Evolutionary conservation across 2,113 vertebrate species (phyloP).

Genomic region (Odocoileus hemionus): DNA sequence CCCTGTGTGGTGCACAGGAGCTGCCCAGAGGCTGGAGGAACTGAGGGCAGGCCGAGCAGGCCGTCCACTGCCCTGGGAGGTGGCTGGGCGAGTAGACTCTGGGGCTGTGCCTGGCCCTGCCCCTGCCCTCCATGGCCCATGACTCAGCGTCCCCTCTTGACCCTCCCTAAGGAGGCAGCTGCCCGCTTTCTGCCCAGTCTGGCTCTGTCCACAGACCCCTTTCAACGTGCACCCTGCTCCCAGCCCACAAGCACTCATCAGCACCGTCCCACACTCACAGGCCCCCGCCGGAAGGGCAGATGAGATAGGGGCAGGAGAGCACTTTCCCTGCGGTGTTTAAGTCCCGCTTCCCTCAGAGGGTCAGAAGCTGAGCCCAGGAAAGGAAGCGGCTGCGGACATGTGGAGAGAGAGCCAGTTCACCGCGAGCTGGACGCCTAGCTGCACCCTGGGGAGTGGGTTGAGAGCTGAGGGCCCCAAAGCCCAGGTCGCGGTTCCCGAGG

Average conservation of each 20-base stretch:
- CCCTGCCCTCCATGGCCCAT: not conserved
- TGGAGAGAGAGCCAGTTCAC: accelerated
- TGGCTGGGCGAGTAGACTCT: accelerated
- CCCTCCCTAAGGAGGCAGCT: not conserved
- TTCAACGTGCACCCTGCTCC: not conserved
- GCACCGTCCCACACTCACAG: not conserved
- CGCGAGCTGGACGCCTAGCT: accelerated
- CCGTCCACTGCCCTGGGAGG: not conserved
- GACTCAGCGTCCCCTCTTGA: not conserved
- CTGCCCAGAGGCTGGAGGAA: not conserved
- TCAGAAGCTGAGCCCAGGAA: not conserved
- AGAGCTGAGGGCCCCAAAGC: accelerated
- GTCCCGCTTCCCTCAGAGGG: not conserved
- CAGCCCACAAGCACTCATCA: not conserved
- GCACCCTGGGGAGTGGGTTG: accelerated
- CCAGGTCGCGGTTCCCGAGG: accelerated
- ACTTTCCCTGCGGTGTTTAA: not conserved
- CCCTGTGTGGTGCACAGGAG: accelerated
- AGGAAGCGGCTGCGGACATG: not conserved
- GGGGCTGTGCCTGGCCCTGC: too few species aligned
- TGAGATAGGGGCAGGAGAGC: not conserved
- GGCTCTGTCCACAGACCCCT: not conserved
- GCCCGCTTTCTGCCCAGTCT: not conserved
- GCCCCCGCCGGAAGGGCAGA: accelerated
- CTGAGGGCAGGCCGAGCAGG: not conserved